Conservation (phyloP, 2,888 invertebrate genomes). For the Hipparchia semele region DNA sequence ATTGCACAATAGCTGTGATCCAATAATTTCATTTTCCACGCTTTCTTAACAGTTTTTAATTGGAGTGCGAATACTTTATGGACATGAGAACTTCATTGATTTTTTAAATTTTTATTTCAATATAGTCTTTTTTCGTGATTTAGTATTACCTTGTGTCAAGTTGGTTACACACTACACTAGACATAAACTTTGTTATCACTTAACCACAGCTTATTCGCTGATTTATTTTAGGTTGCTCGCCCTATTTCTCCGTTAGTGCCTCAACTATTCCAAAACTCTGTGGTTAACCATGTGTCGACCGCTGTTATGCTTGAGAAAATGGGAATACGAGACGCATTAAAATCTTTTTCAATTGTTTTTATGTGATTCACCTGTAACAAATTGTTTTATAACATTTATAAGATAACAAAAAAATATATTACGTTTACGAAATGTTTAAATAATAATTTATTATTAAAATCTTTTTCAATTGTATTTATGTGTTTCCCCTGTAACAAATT, state of each 20-base stretch:
- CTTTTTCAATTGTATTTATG: not conserved
- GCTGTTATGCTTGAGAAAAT: conserved; percentile 14
- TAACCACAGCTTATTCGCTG: not conserved
- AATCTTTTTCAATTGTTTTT: not conserved
- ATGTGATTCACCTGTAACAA: not conserved
- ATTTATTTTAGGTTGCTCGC: not conserved
- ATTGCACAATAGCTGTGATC: too few relatives aligned
- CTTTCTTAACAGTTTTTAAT: too few relatives aligned
- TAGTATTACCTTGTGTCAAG: not conserved
- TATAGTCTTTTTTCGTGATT: too few relatives aligned
- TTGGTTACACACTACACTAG: not conserved
- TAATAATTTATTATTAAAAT: too few relatives aligned
- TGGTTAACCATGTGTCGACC: conserved; percentile 48
- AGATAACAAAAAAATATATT: too few relatives aligned
- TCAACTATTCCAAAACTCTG: conserved; percentile 42
- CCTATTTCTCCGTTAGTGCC: conserved; percentile 36
- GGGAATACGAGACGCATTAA: not conserved
- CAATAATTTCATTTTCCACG: too few relatives aligned
- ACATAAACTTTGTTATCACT: not conserved
- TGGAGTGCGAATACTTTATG: too few relatives aligned
- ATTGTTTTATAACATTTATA: too few relatives aligned
- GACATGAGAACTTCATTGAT: too few relatives aligned
- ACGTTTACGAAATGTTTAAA: too few relatives aligned
- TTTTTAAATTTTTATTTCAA: too few relatives aligned
- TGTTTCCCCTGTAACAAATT: too few relatives aligned